Conservation (phyloP, 2,888 invertebrate species). For the Pyralis farinalis region DNA sequence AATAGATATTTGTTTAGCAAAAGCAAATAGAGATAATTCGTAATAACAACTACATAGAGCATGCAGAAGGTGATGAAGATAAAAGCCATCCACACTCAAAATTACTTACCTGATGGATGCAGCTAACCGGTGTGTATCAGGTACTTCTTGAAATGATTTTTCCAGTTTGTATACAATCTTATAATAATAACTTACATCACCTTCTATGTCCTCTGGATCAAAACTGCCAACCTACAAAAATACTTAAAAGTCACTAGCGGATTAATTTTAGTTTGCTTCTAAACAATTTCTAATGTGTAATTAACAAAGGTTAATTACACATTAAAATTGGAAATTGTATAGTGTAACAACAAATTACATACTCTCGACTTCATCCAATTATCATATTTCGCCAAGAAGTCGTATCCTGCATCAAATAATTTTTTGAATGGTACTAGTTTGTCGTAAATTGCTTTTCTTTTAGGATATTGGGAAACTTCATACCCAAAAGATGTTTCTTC, state of each 20-base stretch:
- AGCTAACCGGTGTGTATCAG: conserved; percentile 88
- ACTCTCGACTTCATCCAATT: conserved; percentile 90
- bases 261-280: too few relatives aligned
- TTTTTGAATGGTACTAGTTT: conserved; percentile 92
- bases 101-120: conserved; percentile 65
- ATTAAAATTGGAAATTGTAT: too few relatives aligned
- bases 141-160: conserved; percentile 89
- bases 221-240: conserved; percentile 86
- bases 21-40: conserved; percentile 2
- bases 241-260: not conserved
- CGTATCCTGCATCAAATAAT: conserved; percentile 93
- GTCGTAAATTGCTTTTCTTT: conserved; percentile 89
- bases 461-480: conserved; percentile 93
- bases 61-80: too few relatives aligned
- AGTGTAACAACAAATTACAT: too few relatives aligned
- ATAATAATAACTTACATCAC: conserved; percentile 85
- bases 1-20: too few relatives aligned
- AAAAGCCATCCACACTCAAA: not conserved
- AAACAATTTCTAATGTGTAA: too few relatives aligned
- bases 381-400: conserved; percentile 91
- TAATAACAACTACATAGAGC: too few relatives aligned
- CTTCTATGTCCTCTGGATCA: conserved; percentile 94
- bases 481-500: conserved; percentile 95
- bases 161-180: conserved; percentile 93
- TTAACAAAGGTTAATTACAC: too few relatives aligned